Percentiles rank a stretch among this genome's conserved stretches.
These are phyloP conservation scores for Girardinus metallicus DNA, from an alignment of 2,797 vertebrate species.

Conservation along the genomic window DNA sequence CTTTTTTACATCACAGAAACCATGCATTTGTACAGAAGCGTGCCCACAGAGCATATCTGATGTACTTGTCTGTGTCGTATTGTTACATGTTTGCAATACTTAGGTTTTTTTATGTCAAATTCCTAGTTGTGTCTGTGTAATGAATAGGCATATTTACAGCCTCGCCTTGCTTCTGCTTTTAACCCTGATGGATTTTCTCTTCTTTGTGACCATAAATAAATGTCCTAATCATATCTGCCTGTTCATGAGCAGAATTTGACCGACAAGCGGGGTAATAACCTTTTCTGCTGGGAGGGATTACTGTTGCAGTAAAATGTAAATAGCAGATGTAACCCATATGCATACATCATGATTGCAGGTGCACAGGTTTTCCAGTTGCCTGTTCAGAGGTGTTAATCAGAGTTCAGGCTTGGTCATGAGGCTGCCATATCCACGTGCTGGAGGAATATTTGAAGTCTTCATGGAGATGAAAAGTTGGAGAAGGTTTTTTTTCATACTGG, in stretches of 20 bases:
- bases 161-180: conserved; percentile 6
- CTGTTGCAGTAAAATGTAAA: conserved; percentile 58
- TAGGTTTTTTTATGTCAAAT: conserved; percentile 9
- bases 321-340: conserved; percentile 53
- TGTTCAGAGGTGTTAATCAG: conserved; percentile 19
- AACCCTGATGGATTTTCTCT: conserved; percentile 6
- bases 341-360: conserved; percentile 56
- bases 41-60: neutral
- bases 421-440: conserved; percentile 16
- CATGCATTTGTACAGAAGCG: neutral
- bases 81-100: conserved; percentile 7
- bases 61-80: neutral
- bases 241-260: conserved; percentile 48
- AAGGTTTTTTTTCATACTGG: conserved; percentile 16
- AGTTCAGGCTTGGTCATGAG: conserved; percentile 35
- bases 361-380: conserved; percentile 18
- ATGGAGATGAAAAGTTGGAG: conserved; percentile 25
- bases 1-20: neutral
- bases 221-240: conserved; percentile 38
- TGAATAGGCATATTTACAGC: conserved; percentile 33
- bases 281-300: conserved; percentile 51
- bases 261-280: conserved; percentile 60
- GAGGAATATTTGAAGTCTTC: conserved; percentile 25
- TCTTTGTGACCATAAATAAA: conserved; percentile 53
- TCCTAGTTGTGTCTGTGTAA: conserved; percentile 31